Evolutionary conservation across 2,113 vertebrate genomes (phyloP), one percentile per base, ranked within the genome.

Genomic region (Amphiprion ocellaris): DNA sequence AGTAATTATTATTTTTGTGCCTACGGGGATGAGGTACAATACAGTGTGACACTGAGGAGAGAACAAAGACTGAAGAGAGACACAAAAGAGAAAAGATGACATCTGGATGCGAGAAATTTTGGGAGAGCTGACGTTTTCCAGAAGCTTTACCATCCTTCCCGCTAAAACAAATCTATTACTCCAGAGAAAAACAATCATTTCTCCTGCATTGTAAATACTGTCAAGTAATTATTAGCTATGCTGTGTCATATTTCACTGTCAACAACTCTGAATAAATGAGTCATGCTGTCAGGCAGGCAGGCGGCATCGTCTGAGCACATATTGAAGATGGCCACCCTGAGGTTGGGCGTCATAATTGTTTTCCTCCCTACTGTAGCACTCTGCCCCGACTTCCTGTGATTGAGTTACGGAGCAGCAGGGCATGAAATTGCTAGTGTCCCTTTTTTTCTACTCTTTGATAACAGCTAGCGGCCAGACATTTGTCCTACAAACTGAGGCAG

Each of bases 1-100:
- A 97, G 97, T 97, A 97, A 98, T 96, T 97, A 94, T 96, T 98
- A 97, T 95, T 98, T 98, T 94, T 98, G 96, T 99, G 96, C 97
- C 98, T 98, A 94, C 95, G 94, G 96, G 96, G 95, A 82, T 65
- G 75, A 97, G 96, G 96, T 94, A 97, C 93, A 96, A 96, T 92
- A 87, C 19, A 82, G 62, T 54, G 74, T 88, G 78, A 91, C 69
- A 81, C 65, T 80, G 65, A 74, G 55, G 56, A 79, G 71, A 74
- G 61, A 88, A 75, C 39, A 88, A 59, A 73, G 60, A 73, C 73
- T 84, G 74, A 89, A 79, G n/a, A 81, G 28, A 87, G 76, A 90
- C 17, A 75, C 53, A 77, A 78, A 56, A 78, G 46, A 76, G 66
- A 73, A 66, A 56, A 64, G 24, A 74, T 62, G 58, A 83, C 60